These are phyloP conservation scores for Lymantria monacha DNA, from an alignment of 2,888 invertebrate genomes.

Conservation along the genomic window DNA sequence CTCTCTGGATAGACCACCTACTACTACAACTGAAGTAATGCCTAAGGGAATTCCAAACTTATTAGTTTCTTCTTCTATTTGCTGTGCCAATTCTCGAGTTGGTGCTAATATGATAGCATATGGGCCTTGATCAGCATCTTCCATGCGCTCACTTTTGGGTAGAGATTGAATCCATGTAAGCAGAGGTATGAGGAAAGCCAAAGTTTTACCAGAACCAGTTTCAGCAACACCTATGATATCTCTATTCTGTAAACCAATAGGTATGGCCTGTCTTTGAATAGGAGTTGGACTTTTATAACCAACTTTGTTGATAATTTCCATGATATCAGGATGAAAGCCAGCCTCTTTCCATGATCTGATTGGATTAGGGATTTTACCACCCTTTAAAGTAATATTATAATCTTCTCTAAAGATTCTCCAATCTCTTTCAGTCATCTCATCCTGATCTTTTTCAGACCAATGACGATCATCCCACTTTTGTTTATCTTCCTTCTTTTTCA, in stretches of 20 bases:
- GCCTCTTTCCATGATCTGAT: slow-evolving; percentile 98
- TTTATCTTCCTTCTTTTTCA: slow-evolving; percentile 97
- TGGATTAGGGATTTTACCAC: slow-evolving; percentile 98
- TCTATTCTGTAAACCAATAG: slow-evolving; percentile 96
- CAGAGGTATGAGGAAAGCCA: slow-evolving; percentile 98
- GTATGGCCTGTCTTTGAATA: slow-evolving; percentile 99
- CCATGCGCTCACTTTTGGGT: slow-evolving; percentile 96
- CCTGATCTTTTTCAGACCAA: slow-evolving; percentile 97
- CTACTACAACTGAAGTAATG: slow-evolving; percentile 97
- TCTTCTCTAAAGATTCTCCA: slow-evolving; percentile 99
- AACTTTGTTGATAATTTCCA: slow-evolving; percentile 96
- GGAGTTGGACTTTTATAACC: slow-evolving; percentile 99
- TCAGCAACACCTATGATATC: slow-evolving; percentile 99
- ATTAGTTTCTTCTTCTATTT: slow-evolving; percentile 99
- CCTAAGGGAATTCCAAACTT: slow-evolving; percentile 97
- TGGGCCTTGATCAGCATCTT: slow-evolving; percentile 97
- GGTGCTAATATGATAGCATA: slow-evolving; percentile 99
- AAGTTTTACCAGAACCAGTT: slow-evolving; percentile 99
- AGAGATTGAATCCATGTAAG: slow-evolving; percentile 98
- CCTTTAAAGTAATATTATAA: slow-evolving; percentile 99
- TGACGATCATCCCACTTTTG: slow-evolving; percentile 99
- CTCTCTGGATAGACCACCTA: slow-evolving; percentile 98
- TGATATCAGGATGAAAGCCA: slow-evolving; percentile 92
- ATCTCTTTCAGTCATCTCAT: slow-evolving; percentile 99
- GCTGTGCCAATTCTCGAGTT: slow-evolving; percentile 99